These are phyloP conservation scores for Diaperis boleti DNA, from an alignment of 2,888 invertebrate genomes.

Conservation along the genomic window DNA sequence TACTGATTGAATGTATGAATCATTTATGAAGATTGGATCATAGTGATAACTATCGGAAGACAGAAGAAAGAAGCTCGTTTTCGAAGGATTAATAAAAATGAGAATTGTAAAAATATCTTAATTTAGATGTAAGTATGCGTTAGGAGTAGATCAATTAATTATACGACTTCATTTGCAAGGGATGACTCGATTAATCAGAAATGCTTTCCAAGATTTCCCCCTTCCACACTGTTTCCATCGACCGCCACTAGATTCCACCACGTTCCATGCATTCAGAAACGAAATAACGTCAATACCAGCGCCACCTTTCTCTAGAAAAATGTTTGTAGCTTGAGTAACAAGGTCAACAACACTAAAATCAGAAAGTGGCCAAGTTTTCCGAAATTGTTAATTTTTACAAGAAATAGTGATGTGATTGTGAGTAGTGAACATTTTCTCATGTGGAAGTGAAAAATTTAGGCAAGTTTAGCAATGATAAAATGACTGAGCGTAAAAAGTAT, in stretches of 20 bases:
- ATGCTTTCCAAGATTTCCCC: no score
- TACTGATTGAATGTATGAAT: no score
- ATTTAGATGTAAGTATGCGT: no score
- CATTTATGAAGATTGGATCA: no score
- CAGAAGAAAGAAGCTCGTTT: no score
- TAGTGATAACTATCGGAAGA: no score
- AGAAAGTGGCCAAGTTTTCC: constrained; percentile 52
- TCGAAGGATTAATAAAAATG: no score
- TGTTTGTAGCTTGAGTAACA: constrained; percentile 65
- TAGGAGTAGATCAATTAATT: no score
- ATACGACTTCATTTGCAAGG: no score
- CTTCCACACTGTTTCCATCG: no score
- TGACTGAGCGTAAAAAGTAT: constrained; percentile 11
- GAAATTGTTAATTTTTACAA: constrained; percentile 42
- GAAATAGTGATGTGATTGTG: constrained; percentile 52
- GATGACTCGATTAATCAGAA: no score
- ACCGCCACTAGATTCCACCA: constrained; percentile 18
- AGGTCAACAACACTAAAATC: constrained; percentile 64
- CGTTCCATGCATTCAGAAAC: constrained; percentile 12
- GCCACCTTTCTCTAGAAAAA: constrained; percentile 55
- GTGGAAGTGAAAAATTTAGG: constrained; percentile 4
- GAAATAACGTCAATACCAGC: constrained; percentile 36
- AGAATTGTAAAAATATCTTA: no score
- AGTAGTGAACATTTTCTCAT: constrained; percentile 27
- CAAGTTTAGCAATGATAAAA: not conserved